Conservation (phyloP, 2,113 vertebrate species). For the Trochalopteron elliotii region DNA sequence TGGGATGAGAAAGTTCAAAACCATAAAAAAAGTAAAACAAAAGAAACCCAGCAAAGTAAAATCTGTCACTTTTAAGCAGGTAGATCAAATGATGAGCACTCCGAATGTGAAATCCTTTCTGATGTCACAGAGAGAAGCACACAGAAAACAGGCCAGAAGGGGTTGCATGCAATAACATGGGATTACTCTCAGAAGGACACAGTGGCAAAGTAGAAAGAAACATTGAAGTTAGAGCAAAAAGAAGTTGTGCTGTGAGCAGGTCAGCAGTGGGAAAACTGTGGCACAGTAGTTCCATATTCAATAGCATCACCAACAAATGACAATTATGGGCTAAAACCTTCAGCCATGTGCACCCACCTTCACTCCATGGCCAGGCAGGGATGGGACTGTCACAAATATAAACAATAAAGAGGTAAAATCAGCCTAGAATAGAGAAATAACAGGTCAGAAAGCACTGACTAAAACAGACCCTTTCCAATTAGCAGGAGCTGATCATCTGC, state of each 20-base stretch:
- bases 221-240: neutral
- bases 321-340: neutral
- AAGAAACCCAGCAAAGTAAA: neutral
- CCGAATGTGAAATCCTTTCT: neutral
- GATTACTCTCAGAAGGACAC: neutral
- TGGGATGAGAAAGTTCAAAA: neutral
- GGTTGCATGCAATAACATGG: neutral
- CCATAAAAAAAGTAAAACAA: neutral
- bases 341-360: fast-evolving
- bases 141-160: neutral
- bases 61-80: neutral
- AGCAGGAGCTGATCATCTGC: neutral
- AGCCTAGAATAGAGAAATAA: neutral
- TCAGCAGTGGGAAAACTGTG: neutral
- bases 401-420: neutral
- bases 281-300: neutral
- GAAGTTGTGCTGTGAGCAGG: neutral
- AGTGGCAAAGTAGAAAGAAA: neutral
- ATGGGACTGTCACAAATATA: neutral
- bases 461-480: neutral
- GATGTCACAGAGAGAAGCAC: neutral
- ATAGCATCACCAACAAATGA: neutral
- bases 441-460: neutral
- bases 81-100: neutral
- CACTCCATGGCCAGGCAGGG: neutral